phyloP scores from a whole-genome alignment of 2,888 invertebrate species.

The Mechanitis mazaeus region DNA sequence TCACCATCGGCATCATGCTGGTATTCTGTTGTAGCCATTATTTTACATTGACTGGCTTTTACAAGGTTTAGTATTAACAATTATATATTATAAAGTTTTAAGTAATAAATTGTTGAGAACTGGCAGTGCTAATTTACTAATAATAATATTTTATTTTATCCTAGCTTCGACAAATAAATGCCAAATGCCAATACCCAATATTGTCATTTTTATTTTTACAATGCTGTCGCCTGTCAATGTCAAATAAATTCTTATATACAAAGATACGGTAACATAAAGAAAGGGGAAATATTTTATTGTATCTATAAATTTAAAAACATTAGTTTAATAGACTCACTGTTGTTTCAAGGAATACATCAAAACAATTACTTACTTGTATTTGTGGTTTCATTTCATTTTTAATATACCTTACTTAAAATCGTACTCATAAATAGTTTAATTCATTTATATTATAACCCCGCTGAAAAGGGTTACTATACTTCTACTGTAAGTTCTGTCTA shows the following conservation, averaged over 20 bases:
- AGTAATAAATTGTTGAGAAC: conserved; percentile 24
- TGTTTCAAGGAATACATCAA: too few species aligned
- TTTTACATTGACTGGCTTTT: conserved; percentile 26
- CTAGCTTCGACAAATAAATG: conserved; percentile 6
- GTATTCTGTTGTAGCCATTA: conserved; percentile 64
- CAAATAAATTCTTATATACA: neutral
- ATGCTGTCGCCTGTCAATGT: conserved; percentile 3
- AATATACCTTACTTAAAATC: too few species aligned
- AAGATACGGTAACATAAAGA: too few species aligned
- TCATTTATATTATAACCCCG: too few species aligned
- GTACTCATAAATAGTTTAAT: too few species aligned
- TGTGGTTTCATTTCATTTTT: too few species aligned
- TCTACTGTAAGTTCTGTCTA: too few species aligned
- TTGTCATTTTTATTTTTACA: conserved; percentile 3
- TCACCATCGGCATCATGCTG: conserved; percentile 69
- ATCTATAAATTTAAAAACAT: too few species aligned
- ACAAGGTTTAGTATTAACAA: conserved; percentile 3
- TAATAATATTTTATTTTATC: neutral
- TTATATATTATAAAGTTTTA: conserved; percentile 20
- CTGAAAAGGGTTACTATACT: too few species aligned
- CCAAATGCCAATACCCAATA: neutral
- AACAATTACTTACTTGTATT: too few species aligned
- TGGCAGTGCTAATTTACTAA: conserved; percentile 20
- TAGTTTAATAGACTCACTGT: too few species aligned
- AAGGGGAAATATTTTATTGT: too few species aligned